A percentile compares a stretch with the other conserved stretches of the same genome.
These are phyloP conservation scores for Heliopora coerulea DNA, from an alignment of 92 coral and sea anemone species.

Conservation along the genomic window DNA sequence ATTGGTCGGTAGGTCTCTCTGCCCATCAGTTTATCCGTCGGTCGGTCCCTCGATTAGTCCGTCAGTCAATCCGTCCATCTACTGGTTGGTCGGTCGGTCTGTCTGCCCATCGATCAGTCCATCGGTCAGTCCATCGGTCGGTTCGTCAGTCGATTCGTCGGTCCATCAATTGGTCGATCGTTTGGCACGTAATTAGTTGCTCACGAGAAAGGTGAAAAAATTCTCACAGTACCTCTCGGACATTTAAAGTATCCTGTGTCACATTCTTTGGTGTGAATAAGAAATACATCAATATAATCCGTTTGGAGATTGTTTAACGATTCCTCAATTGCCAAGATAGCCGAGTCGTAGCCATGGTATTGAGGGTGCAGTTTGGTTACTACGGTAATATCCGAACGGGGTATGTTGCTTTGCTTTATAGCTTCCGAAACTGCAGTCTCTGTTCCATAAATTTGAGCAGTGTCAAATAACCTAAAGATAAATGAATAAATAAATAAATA, in stretches of 20 bases:
- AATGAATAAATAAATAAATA: not conserved
- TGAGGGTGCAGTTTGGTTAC: conserved; percentile 91
- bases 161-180: too few relatives aligned
- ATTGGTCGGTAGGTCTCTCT: too few relatives aligned
- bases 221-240: conserved; percentile 65
- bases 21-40: not conserved
- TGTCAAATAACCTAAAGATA: conserved; percentile 75
- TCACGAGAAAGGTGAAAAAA: too few relatives aligned
- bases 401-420: conserved; percentile 71
- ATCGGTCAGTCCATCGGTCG: too few relatives aligned
- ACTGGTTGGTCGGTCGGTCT: too few relatives aligned
- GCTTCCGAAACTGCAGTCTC: conserved; percentile 79
- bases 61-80: too few relatives aligned
- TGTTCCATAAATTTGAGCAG: conserved; percentile 90
- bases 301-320: conserved; percentile 74
- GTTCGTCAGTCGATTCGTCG: too few relatives aligned
- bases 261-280: conserved; percentile 78
- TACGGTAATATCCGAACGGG: conserved; percentile 76
- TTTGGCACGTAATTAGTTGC: too few relatives aligned
- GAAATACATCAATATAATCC: conserved; percentile 92
- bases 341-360: conserved; percentile 75
- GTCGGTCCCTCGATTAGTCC: too few relatives aligned
- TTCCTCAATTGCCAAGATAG: conserved; percentile 68
- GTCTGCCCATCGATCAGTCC: too few relatives aligned
- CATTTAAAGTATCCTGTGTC: conserved; percentile 68